These are phyloP conservation scores for Micropoecilia bifurca DNA, from an alignment of 2,797 vertebrate genomes.

Conservation along the genomic window DNA sequence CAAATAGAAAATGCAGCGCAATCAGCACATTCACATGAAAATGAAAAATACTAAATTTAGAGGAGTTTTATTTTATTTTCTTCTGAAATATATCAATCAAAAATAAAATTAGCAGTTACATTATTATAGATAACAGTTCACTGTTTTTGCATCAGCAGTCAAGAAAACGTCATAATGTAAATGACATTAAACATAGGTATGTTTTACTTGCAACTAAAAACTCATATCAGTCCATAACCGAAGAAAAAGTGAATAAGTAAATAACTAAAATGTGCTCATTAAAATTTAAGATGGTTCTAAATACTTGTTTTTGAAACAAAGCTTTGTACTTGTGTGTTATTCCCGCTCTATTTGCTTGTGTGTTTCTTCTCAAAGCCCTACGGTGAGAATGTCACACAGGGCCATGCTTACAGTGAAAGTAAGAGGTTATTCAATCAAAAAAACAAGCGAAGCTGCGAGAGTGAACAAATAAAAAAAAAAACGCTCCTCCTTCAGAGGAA, in stretches of 20 bases:
- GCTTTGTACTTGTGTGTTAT: background rate
- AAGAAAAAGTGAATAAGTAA: background rate
- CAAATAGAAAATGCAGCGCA: background rate
- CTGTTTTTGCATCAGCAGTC: background rate
- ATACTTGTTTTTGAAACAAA: background rate
- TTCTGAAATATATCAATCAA: background rate
- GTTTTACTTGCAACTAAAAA: background rate
- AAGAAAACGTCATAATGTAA: background rate
- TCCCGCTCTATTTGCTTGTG: background rate
- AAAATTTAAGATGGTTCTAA: background rate
- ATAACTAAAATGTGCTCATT: background rate
- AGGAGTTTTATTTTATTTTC: background rate
- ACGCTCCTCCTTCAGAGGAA: constrained; percentile 15
- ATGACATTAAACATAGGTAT: background rate
- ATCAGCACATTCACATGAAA: background rate
- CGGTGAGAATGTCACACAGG: background rate
- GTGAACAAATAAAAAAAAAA: background rate
- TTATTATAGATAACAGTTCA: background rate
- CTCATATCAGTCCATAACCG: background rate
- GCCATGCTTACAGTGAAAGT: background rate
- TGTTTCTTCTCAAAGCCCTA: background rate
- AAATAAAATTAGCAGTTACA: background rate
- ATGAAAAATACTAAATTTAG: background rate
- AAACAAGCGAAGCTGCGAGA: background rate
- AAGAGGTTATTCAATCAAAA: background rate